Conservation (phyloP, 2,888 invertebrate genomes). For the Brenthis daphne region DNA sequence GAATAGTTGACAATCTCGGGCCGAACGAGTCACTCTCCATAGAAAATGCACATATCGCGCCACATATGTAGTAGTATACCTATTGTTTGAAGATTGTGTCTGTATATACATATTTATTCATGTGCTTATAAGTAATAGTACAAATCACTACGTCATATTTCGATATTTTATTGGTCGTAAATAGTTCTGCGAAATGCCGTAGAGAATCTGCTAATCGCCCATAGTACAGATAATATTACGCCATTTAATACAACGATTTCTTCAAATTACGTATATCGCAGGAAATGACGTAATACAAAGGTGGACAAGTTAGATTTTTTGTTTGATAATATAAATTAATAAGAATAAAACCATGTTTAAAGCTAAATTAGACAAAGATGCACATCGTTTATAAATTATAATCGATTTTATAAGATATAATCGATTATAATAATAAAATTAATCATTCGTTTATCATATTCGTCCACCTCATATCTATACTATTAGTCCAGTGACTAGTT, state of each 20-base stretch:
- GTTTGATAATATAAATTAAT: neutral
- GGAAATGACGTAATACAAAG: conserved; percentile 1
- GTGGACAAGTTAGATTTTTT: neutral
- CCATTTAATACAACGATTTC: neutral
- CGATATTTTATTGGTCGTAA: too few relatives aligned
- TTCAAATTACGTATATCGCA: conserved; percentile 12
- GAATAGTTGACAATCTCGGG: too few relatives aligned
- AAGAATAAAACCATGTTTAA: neutral
- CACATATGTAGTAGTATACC: too few relatives aligned
- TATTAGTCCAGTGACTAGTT: conserved; percentile 59
- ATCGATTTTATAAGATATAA: neutral
- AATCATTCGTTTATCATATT: neutral
- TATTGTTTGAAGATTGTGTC: too few relatives aligned
- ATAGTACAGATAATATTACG: conserved; percentile 13
- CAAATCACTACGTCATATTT: too few relatives aligned
- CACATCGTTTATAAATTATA: too few relatives aligned
- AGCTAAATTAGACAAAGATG: neutral
- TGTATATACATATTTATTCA: too few relatives aligned
- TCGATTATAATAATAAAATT: neutral
- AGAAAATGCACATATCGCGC: too few relatives aligned
- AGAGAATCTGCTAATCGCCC: too few relatives aligned
- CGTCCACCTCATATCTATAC: conserved; percentile 13
- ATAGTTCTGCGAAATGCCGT: too few relatives aligned
- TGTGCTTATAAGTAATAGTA: too few relatives aligned
- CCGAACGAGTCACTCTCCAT: too few relatives aligned